These are phyloP conservation scores for Aphidius gifuensis DNA, from an alignment of 1,140 invertebrate species.

Conservation along the genomic window DNA sequence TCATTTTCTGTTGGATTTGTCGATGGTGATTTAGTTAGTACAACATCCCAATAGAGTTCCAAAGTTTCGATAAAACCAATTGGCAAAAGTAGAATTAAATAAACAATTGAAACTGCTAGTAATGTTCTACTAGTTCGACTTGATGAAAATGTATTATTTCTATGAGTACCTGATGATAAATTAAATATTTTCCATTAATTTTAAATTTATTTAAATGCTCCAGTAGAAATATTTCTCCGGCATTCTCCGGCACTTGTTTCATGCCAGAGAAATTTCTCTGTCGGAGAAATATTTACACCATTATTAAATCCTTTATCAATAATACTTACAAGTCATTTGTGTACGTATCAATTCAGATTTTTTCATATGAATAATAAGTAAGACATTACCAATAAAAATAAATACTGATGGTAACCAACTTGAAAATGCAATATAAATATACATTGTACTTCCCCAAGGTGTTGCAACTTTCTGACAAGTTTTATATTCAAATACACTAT, in stretches of 20 bases:
- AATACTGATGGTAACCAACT: constrained; percentile 47
- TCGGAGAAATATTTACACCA: too few relatives aligned
- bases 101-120: constrained; percentile 41
- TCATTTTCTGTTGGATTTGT: constrained; percentile 24
- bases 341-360: constrained; percentile 34
- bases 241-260: too few relatives aligned
- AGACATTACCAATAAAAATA: constrained; percentile 43
- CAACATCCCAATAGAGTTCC: constrained; percentile 45
- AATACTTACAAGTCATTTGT: constrained; percentile 37
- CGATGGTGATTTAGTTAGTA: constrained; percentile 33
- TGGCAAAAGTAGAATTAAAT: constrained; percentile 44
- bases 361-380: constrained; percentile 41
- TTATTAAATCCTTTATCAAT: neutral
- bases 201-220: neutral
- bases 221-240: neutral
- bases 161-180: constrained; percentile 18
- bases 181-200: constrained; percentile 4
- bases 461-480: constrained; percentile 40
- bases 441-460: constrained; percentile 41
- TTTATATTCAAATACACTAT: constrained; percentile 46
- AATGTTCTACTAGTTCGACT: constrained; percentile 35
- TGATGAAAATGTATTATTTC: constrained; percentile 26
- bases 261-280: too few relatives aligned
- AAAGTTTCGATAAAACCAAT: constrained; percentile 46
- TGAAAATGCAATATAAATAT: constrained; percentile 45